phyloP scores from a whole-genome alignment of 1,140 invertebrate genomes.

The Drosophila ananassae region DNA sequence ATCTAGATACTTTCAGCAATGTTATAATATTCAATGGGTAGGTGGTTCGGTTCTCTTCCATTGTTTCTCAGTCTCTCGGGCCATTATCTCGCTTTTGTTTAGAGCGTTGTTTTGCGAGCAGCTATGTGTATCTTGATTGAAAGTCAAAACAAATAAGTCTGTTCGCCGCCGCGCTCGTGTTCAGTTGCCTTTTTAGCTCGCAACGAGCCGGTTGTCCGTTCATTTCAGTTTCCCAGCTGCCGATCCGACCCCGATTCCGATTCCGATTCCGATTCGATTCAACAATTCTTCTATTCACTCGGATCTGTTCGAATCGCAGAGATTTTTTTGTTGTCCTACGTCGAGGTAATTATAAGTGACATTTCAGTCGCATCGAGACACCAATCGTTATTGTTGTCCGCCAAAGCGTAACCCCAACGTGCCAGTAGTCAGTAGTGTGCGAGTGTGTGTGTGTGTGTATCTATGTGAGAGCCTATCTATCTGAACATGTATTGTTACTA shows the following conservation, averaged over 20 bases:
- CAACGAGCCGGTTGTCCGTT: constrained; percentile 56
- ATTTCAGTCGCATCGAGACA: constrained; percentile 52
- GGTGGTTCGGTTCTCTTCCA: constrained; percentile 4
- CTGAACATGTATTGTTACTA: background rate
- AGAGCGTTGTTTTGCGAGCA: constrained; percentile 13
- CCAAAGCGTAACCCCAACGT: constrained; percentile 55
- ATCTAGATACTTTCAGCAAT: too few species aligned
- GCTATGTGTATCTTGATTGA: constrained; percentile 5
- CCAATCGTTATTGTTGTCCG: constrained; percentile 21
- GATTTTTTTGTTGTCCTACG: constrained; percentile 40
- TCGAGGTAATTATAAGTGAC: constrained; percentile 75
- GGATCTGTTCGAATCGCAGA: constrained; percentile 31
- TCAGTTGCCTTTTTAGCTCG: constrained; percentile 69
- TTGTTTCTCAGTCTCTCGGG: constrained; percentile 1
- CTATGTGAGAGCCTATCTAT: constrained; percentile 22
- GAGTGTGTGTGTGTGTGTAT: constrained; percentile 20
- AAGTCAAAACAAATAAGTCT: constrained; percentile 66
- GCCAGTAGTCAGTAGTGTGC: constrained; percentile 10
- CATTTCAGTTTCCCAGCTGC: constrained; percentile 4
- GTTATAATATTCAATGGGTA: too few species aligned
- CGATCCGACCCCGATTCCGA: background rate
- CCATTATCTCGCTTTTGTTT: constrained; percentile 40
- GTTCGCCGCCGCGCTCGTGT: constrained; percentile 39
- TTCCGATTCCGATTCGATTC: background rate
- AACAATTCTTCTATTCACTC: constrained; percentile 26